Base-by-base conservation (phyloP, 2,797 vertebrate species). In the Meriones psammophilus region DNA sequence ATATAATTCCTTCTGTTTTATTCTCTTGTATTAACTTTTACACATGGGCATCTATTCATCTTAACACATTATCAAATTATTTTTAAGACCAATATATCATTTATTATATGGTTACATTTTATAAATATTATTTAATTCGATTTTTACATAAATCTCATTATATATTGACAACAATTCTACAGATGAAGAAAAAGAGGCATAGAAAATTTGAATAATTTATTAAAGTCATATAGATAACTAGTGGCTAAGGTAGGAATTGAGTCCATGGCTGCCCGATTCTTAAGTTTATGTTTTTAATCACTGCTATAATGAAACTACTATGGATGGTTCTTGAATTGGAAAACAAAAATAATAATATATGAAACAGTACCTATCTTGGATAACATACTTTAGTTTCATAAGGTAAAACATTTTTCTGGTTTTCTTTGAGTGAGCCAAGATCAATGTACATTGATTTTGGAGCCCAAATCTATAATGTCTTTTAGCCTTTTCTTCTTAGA, bases 121-220 rank as follows among this genome's bases (percentile, higher is more conserved):
- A 56, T 5, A 96, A 46, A 73, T 76, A 91, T 81, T 92, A 58
- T 89, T 95, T 92, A 69, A 93, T 89, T 94, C 92, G 66, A 94
- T 91, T 22, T 85, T 91, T 94, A 83, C 68, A 62, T 77, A 94
- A 93, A 71, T 26, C 8, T 30, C 18, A 58, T 89, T 93, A 90
- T 93, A 39, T 94, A 90, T 76, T 81, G 77, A 64, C 17, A 90
- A 50, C 6, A 79, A 95, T 81, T 94, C 54, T 74, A 76, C 26
- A 84, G 64, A 84, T 81, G 60, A 92, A 28, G 36, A 79, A 91
- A 95, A 80, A 66, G 62, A 84, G n/a, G 10, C 36, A 64, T 39
- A 94, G 58, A 90, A 78, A 89, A 84, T 91, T 50, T 93, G 42
- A 84, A 39, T 73, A 86, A 83, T 71, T 91, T 91, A 80, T 36